These are phyloP conservation scores for Xylophagus ater DNA, from an alignment of 2,888 invertebrate species.

Conservation along the genomic window DNA sequence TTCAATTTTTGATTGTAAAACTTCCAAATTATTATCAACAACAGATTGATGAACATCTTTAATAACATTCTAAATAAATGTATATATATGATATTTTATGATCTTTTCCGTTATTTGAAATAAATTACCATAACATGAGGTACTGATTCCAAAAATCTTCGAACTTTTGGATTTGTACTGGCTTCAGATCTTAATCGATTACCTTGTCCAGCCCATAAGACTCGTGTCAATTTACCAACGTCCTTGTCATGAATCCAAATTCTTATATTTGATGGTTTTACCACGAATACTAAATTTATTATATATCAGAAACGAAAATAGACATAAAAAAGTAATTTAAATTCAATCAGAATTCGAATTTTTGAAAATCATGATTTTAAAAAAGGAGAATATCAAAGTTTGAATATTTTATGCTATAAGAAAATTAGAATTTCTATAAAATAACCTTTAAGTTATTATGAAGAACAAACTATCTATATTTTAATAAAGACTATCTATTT, in stretches of 20 bases:
- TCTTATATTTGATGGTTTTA: conserved; percentile 78
- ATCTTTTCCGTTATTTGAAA: neutral
- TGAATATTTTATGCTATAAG: too few species aligned
- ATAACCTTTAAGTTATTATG: too few species aligned
- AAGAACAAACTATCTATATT: too few species aligned
- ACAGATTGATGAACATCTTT: conserved; percentile 70
- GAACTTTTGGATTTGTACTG: conserved; percentile 71
- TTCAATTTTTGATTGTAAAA: conserved; percentile 51
- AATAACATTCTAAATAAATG: conserved; percentile 56
- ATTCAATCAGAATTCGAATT: conserved; percentile 9
- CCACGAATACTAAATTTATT: conserved; percentile 53
- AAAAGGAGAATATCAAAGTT: too few species aligned
- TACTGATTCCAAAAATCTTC: conserved; percentile 81
- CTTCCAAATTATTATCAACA: conserved; percentile 63
- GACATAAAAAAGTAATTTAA: conserved; percentile 6
- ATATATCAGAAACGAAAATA: neutral
- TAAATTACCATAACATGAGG: conserved; percentile 75
- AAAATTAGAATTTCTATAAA: too few species aligned
- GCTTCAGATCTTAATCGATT: conserved; percentile 70
- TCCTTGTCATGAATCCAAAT: conserved; percentile 95
- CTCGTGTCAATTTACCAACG: conserved; percentile 71
- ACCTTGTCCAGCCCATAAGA: conserved; percentile 86
- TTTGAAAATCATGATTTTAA: too few species aligned
- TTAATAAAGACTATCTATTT: too few species aligned
- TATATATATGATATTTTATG: neutral